Conservation (phyloP, 2,797 vertebrate species). For the Spea hammondii region DNA sequence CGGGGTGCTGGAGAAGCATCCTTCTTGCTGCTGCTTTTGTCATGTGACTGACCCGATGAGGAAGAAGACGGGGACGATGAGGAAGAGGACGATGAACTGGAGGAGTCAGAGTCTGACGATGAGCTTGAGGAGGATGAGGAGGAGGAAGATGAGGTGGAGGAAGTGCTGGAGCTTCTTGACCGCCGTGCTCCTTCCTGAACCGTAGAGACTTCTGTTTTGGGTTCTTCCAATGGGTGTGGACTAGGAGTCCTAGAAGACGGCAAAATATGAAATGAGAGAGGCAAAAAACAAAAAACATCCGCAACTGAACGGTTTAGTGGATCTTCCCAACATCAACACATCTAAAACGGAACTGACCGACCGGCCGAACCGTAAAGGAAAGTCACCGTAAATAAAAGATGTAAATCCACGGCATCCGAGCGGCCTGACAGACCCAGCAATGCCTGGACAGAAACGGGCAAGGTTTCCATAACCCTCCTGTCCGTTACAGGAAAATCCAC, state of each 20-base stretch:
- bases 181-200: background rate
- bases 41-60: conserved; percentile 55
- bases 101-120: conserved; percentile 54
- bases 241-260: conserved; percentile 17
- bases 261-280: background rate
- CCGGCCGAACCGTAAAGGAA: too few relatives aligned
- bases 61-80: background rate
- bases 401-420: too few relatives aligned
- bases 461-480: too few relatives aligned
- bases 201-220: conserved; percentile 8
- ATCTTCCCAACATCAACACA: too few relatives aligned
- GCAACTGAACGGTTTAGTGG: too few relatives aligned
- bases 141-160: conserved; percentile 58
- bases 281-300: too few relatives aligned
- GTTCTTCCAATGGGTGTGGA: conserved; percentile 28
- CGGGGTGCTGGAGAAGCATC: conserved; percentile 54
- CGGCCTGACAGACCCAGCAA: too few relatives aligned
- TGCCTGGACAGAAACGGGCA: too few relatives aligned
- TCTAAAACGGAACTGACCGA: too few relatives aligned
- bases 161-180: conserved; percentile 60
- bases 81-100: conserved; percentile 52
- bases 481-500: too few relatives aligned
- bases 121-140: conserved; percentile 52
- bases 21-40: conserved; percentile 56
- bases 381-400: too few relatives aligned